Percentiles rank a stretch among this genome's conserved stretches.
Evolutionary conservation across 2,797 vertebrate genomes (phyloP).

Genomic region (Acipenser transmontanus): DNA sequence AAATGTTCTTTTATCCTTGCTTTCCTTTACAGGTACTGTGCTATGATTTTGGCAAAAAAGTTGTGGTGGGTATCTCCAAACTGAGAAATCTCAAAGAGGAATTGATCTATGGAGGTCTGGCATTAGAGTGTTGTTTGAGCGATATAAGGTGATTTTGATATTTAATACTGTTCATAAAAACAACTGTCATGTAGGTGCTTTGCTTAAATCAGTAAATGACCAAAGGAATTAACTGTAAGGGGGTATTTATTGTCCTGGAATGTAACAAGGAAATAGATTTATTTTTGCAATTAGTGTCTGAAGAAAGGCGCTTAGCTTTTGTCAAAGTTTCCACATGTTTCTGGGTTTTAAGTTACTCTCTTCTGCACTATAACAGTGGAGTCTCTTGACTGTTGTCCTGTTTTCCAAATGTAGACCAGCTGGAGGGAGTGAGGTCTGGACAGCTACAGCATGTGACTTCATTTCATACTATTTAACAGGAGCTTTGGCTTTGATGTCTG

Average conservation of each 20-base stretch:
- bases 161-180: no score
- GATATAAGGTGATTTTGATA: constrained; percentile 68
- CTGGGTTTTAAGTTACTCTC: no score
- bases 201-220: no score
- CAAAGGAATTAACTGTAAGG: no score
- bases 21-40: constrained; percentile 65
- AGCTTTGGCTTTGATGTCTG: constrained; percentile 57
- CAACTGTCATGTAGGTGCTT: no score
- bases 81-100: constrained; percentile 65
- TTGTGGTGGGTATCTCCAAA: constrained; percentile 50
- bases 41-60: constrained; percentile 73
- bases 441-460: constrained; percentile 80
- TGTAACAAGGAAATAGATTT: no score
- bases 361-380: no score
- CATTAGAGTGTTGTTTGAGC: constrained; percentile 72
- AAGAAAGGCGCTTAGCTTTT: no score
- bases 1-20: constrained; percentile 13
- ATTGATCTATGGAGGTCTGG: constrained; percentile 53
- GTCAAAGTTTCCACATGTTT: no score
- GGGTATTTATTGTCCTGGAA: no score
- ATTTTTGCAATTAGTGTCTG: no score
- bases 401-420: constrained; percentile 64
- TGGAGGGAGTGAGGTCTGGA: constrained; percentile 78
- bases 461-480: constrained; percentile 69
- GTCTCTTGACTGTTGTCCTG: background rate